Conservation (phyloP, 1,140 invertebrate species). For the Brachystomella parvula region DNA sequence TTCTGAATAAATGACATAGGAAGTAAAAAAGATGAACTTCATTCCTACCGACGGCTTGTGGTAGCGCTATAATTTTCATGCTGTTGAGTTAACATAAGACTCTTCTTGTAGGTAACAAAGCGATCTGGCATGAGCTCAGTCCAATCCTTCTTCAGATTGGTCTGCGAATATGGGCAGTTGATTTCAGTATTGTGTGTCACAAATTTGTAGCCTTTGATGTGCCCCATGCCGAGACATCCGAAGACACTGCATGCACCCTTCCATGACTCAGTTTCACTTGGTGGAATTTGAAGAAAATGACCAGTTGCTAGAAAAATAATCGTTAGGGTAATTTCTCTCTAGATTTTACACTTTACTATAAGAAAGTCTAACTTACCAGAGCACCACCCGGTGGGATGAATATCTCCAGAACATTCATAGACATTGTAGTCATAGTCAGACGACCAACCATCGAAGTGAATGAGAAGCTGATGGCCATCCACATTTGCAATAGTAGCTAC, state of each 20-base stretch:
- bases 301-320: constrained; percentile 1
- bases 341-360: neutral
- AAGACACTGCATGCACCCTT: constrained; percentile 55
- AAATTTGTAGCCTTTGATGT: constrained; percentile 64
- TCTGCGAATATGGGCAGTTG: constrained; percentile 73
- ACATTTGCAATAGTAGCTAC: constrained; percentile 75
- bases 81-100: neutral
- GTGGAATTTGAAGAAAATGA: constrained; percentile 63
- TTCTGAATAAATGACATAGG: neutral
- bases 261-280: constrained; percentile 38
- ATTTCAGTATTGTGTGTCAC: constrained; percentile 64
- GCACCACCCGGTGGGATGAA: constrained; percentile 88
- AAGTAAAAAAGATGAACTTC: too few relatives aligned
- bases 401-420: constrained; percentile 78
- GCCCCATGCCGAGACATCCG: constrained; percentile 71
- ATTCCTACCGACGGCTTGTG: neutral
- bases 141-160: constrained; percentile 57
- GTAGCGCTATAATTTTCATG: neutral
- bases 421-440: constrained; percentile 60
- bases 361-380: constrained; percentile 61
- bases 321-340: neutral
- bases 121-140: constrained; percentile 24
- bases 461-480: constrained; percentile 50
- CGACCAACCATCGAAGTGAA: constrained; percentile 88
- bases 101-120: neutral